Conservation (phyloP, 2,113 vertebrate genomes). For the Shinisaurus crocodilurus region DNA sequence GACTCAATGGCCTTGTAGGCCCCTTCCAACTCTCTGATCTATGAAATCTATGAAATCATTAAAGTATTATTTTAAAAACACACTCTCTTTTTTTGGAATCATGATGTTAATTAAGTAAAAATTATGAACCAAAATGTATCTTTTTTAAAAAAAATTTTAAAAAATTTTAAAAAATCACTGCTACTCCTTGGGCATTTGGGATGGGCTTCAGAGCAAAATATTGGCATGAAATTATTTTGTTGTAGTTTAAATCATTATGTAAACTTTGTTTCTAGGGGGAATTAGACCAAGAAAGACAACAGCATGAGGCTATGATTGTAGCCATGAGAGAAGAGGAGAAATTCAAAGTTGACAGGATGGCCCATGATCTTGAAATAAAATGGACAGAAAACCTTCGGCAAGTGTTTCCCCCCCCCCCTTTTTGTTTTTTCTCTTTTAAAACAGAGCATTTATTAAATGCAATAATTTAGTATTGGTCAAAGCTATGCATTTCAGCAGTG, state of each 20-base stretch:
- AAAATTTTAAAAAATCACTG: background rate
- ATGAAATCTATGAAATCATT: too few species aligned
- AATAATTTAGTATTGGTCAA: background rate
- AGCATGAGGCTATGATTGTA: constrained; percentile 89
- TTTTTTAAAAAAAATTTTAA: background rate
- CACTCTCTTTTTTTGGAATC: background rate
- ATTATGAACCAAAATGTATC: background rate
- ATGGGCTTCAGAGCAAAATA: background rate
- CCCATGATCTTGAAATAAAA: constrained; percentile 94
- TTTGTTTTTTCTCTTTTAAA: constrained; percentile 14
- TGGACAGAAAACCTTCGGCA: constrained; percentile 94
- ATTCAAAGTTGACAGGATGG: constrained; percentile 92
- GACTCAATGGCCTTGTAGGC: too few species aligned
- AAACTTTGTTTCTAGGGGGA: constrained; percentile 83
- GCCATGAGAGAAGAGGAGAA: constrained; percentile 93
- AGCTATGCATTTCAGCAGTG: constrained; percentile 22
- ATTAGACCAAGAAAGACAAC: constrained; percentile 89
- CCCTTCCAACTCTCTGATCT: too few species aligned
- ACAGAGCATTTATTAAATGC: background rate
- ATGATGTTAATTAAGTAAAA: background rate
- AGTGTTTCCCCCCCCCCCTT: constrained; percentile 68
- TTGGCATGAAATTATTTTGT: constrained; percentile 51
- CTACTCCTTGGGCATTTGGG: background rate
- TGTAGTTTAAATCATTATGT: constrained; percentile 44
- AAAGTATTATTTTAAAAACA: background rate